These are phyloP conservation scores for Promerops cafer DNA, from an alignment of 2,113 vertebrate genomes.

Conservation along the genomic window DNA sequence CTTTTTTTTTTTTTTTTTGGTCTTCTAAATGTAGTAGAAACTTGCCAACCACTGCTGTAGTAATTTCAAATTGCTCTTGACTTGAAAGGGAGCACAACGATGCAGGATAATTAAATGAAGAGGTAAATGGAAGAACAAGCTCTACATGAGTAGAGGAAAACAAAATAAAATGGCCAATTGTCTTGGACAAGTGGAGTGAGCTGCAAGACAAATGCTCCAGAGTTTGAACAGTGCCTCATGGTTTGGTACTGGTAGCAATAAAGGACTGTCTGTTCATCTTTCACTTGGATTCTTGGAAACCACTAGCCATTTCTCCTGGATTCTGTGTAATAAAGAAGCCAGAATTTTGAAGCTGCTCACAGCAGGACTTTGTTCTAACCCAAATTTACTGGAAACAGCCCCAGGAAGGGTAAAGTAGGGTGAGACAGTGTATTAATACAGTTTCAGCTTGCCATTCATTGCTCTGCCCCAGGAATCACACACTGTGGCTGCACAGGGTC, in stretches of 20 bases:
- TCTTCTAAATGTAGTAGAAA: background rate
- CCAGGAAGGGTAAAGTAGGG: background rate
- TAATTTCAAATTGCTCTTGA: background rate
- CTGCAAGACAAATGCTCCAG: background rate
- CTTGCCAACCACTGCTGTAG: background rate
- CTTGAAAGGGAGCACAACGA: background rate
- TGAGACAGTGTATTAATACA: background rate
- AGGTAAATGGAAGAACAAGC: background rate
- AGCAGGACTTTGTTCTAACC: background rate
- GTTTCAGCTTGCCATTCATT: background rate
- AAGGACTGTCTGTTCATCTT: background rate
- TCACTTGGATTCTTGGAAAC: background rate
- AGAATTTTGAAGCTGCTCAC: background rate
- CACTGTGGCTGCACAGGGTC: accelerated
- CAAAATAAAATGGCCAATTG: background rate
- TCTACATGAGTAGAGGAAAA: background rate
- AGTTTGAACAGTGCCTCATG: background rate
- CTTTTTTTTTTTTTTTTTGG: background rate
- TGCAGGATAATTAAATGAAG: background rate
- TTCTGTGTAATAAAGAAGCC: background rate
- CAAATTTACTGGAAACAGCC: background rate
- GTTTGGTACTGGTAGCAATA: background rate
- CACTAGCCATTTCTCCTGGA: background rate
- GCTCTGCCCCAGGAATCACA: background rate
- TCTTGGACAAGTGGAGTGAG: background rate